Evolutionary conservation across 2,797 vertebrate genomes (phyloP).

Genomic region (Acanthornis magna): DNA sequence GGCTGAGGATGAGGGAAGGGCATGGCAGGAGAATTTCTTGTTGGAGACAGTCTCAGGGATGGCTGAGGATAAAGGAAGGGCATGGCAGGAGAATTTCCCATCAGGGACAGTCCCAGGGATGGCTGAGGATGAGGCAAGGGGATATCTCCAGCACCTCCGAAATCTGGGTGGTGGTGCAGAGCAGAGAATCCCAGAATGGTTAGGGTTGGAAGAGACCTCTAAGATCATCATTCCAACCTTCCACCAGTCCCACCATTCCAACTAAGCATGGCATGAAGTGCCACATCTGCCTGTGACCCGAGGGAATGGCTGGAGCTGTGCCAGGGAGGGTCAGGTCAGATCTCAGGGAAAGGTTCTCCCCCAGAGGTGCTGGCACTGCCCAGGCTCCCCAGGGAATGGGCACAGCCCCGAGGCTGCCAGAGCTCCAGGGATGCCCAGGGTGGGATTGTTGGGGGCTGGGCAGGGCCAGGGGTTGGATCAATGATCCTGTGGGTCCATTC

Average conservation of each 20-base stretch:
- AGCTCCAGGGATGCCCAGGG: background rate
- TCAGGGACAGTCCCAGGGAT: too few species aligned
- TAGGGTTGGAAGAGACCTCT: background rate
- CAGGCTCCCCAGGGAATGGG: background rate
- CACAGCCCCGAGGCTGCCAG: background rate
- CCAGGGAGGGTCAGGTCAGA: background rate
- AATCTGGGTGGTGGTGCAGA: background rate
- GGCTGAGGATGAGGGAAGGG: too few species aligned
- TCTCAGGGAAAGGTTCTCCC: background rate
- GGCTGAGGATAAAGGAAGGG: too few species aligned
- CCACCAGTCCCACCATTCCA: too few species aligned
- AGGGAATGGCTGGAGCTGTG: background rate
- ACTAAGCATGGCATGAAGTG: too few species aligned
- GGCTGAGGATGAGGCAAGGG: too few species aligned
- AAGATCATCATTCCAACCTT: too few species aligned
- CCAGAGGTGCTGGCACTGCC: background rate
- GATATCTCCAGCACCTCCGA: background rate
- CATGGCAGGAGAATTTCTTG: too few species aligned
- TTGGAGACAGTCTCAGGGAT: too few species aligned
- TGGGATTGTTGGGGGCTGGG: background rate
- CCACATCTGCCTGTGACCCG: too few species aligned
- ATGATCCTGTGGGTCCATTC: background rate
- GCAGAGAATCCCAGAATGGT: background rate
- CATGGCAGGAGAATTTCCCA: too few species aligned
- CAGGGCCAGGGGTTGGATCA: background rate